phyloP scores from a whole-genome alignment of 92 coral and sea anemone genomes.

The Hydrozoanthus gracilis region DNA sequence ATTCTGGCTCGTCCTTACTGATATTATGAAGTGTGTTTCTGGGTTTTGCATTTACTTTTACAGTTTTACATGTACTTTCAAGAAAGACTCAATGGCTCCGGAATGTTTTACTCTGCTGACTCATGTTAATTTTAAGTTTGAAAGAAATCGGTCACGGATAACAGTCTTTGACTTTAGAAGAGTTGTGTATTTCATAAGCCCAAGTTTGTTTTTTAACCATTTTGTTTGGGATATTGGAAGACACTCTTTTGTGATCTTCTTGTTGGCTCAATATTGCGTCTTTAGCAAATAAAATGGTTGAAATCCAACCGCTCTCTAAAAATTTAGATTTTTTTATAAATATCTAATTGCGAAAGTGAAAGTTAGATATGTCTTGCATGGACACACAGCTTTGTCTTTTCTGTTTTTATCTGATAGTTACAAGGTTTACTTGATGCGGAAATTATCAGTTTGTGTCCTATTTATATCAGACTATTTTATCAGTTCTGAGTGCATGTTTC shows the following conservation, averaged over 20 bases:
- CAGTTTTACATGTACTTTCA: background rate
- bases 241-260: background rate
- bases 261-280: background rate
- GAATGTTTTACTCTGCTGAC: background rate
- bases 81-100: no score
- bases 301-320: background rate
- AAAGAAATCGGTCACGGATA: constrained; percentile 12
- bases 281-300: background rate
- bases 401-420: background rate
- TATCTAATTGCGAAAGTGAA: constrained; percentile 11
- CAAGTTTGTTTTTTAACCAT: no score
- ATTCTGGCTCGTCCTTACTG: background rate
- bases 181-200: background rate
- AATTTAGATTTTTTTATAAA: background rate
- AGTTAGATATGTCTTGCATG: background rate
- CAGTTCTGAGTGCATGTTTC: background rate
- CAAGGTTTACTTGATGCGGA: background rate
- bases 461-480: background rate
- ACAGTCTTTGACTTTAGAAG: no score
- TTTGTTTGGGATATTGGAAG: no score
- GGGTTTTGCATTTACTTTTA: background rate
- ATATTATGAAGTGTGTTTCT: background rate
- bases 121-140: background rate
- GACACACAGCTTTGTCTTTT: background rate
- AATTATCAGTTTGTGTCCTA: background rate